Percentiles rank a stretch among this genome's conserved stretches.
These are phyloP conservation scores for Drosophila aff. DNA, from an alignment of 1,140 invertebrate genomes.

Conservation along the genomic window DNA sequence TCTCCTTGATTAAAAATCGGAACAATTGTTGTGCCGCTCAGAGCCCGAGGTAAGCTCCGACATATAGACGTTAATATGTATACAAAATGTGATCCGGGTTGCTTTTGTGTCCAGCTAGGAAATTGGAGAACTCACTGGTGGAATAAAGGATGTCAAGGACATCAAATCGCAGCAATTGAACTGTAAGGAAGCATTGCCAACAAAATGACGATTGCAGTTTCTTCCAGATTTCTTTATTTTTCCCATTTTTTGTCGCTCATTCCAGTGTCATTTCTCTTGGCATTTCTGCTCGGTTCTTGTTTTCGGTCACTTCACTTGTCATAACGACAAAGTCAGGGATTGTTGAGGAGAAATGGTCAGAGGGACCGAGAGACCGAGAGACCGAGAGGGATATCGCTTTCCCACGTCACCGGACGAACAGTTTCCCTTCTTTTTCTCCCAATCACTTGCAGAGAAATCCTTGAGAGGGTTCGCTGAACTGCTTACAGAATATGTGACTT, in stretches of 20 bases:
- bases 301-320: slow-evolving; percentile 74
- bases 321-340: slow-evolving; percentile 61
- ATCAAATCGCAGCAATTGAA: slow-evolving; percentile 65
- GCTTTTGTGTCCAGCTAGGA: slow-evolving; percentile 40
- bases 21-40: slow-evolving; percentile 12
- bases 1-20: slow-evolving; percentile 48
- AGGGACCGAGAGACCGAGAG: neutral
- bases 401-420: slow-evolving; percentile 23
- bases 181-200: slow-evolving; percentile 72
- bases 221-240: slow-evolving; percentile 36
- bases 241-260: slow-evolving; percentile 33
- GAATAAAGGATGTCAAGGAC: slow-evolving; percentile 52
- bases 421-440: slow-evolving; percentile 2
- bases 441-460: slow-evolving; percentile 41
- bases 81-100: slow-evolving; percentile 11
- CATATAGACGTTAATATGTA: neutral
- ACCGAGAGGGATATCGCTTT: slow-evolving; percentile 16
- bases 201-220: slow-evolving; percentile 75
- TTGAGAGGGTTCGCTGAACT: slow-evolving; percentile 37
- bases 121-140: slow-evolving; percentile 16
- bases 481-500: slow-evolving; percentile 27
- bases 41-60: neutral
- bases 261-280: slow-evolving; percentile 45
- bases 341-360: slow-evolving; percentile 12
- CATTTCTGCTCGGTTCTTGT: slow-evolving; percentile 27